phyloP scores from a whole-genome alignment of 2,797 vertebrate genomes.

The Setipinna tenuifilis region DNA sequence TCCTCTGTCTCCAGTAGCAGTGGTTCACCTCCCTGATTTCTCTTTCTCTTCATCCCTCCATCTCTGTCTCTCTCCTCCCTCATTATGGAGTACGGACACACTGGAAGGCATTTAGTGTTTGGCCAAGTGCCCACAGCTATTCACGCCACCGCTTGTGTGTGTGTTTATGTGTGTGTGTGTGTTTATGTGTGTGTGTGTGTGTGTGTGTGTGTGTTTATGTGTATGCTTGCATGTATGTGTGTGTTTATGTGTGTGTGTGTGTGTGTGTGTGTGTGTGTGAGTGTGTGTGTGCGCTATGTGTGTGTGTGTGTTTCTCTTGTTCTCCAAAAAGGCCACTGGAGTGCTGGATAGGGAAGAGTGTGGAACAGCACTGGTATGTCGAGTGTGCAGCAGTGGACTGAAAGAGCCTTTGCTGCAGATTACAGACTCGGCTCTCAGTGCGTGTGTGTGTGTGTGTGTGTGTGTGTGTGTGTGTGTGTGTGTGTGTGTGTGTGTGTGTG shows the following conservation, averaged over 20 bases:
- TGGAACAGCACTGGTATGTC: neutral
- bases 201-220: neutral
- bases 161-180: constrained; percentile 39
- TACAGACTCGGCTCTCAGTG: constrained; percentile 52
- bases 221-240: constrained; percentile 44
- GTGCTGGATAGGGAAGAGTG: constrained; percentile 23
- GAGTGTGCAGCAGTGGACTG: neutral
- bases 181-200: neutral
- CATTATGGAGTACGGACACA: constrained; percentile 31
- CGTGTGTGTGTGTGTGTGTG: neutral
- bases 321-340: constrained; percentile 44
- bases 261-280: constrained; percentile 12
- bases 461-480: constrained; percentile 36
- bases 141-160: constrained; percentile 39
- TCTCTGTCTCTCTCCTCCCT: constrained; percentile 29
- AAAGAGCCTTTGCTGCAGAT: no score
- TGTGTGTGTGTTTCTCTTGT: constrained; percentile 30
- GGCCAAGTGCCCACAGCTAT: constrained; percentile 63
- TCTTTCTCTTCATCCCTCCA: neutral
- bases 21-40: neutral
- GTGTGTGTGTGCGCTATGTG: constrained; percentile 25
- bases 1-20: neutral
- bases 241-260: constrained; percentile 40
- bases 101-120: constrained; percentile 65
- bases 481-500: constrained; percentile 31